Base-by-base conservation (phyloP, 2,888 invertebrate genomes). In the Acronicta leporina region DNA sequence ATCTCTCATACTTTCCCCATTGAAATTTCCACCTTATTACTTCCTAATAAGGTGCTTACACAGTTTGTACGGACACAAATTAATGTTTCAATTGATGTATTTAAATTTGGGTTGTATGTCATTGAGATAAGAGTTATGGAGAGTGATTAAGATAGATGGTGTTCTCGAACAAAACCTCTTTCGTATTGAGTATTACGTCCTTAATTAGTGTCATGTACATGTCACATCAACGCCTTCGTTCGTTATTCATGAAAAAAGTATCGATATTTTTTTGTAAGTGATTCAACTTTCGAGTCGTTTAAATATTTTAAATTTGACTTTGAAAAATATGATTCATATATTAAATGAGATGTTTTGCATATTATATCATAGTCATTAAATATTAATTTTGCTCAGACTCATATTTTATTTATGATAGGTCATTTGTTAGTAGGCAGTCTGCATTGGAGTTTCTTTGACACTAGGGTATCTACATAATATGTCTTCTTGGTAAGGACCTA, bases 141-240 rank as follows among this genome's bases (percentile, higher is more conserved):
- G 27, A 35, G 45, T 75, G 69, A 61, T 48, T 72, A 47, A 58
- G 42, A 45, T 62, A 38, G 45, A 59, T 56, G 25, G 71, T 66
- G 40, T 63, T 60, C 49, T 20, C 35, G 54, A 56, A 79, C 68
- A 78, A 78, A 76, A 71, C 64, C 54, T 58, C 66, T 71, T 60
- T 67, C 47, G 55, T 62, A 73, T 68, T 67, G 68, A 73, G 70
- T 67, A 72, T 84, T 81, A 71, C 69, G 76, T 81, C 78, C 79
- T 85, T 87, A 87, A 87, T 89, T 88, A 88, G 83, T 77, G 85
- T 87, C 87, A 84, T 86, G 88, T 86, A 81, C 73, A 63, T 84
- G 82, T 86, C 87, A 86, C 74, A 81, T 86, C 83, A 81, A 84
- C 87, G 83, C 87, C 84, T 83, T 72, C 67, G 64, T 63, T 59